Percentiles rank a stretch among this genome's conserved stretches.
These are phyloP conservation scores for Cydia fagiglandana DNA, from an alignment of 1,140 invertebrate genomes.

Conservation along the genomic window DNA sequence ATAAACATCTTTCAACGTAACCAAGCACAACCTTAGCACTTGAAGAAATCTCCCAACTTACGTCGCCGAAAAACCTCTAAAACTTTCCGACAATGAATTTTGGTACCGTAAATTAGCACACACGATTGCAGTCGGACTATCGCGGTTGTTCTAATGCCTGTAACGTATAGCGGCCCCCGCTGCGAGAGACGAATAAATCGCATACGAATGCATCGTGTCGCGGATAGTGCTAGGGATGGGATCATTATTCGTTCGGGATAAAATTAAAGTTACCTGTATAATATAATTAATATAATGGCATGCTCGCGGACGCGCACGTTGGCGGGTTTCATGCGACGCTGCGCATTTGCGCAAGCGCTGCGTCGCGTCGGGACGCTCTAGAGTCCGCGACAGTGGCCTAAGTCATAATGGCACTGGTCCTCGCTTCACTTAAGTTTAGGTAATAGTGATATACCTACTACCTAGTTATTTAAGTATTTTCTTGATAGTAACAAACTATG, in stretches of 20 bases:
- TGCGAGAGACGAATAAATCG: conserved; percentile 64
- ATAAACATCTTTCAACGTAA: too few species aligned
- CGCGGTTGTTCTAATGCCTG: conserved; percentile 51
- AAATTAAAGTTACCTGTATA: not conserved
- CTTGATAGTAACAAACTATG: too few species aligned
- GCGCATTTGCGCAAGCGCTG: too few species aligned
- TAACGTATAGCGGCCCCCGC: conserved; percentile 58
- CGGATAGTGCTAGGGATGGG: not conserved
- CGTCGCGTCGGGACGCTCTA: too few species aligned
- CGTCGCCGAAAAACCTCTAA: not conserved
- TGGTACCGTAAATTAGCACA: conserved; percentile 23
- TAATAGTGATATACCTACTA: too few species aligned
- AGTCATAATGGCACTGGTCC: too few species aligned
- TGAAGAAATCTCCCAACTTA: not conserved
- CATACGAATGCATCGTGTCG: conserved; percentile 8
- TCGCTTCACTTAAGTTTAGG: too few species aligned
- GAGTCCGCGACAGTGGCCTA: too few species aligned
- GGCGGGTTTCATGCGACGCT: too few species aligned
- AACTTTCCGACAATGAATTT: conserved; percentile 27
- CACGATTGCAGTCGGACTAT: conserved; percentile 35
- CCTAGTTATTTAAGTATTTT: too few species aligned
- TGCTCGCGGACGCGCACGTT: too few species aligned
- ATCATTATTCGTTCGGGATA: not conserved
- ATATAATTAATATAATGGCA: too few species aligned
- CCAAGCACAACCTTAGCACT: not conserved